Evolutionary conservation across 1,140 invertebrate genomes (phyloP), one percentile per base, ranked within the genome.

Genomic region (Acromyrmex echinatior): DNA sequence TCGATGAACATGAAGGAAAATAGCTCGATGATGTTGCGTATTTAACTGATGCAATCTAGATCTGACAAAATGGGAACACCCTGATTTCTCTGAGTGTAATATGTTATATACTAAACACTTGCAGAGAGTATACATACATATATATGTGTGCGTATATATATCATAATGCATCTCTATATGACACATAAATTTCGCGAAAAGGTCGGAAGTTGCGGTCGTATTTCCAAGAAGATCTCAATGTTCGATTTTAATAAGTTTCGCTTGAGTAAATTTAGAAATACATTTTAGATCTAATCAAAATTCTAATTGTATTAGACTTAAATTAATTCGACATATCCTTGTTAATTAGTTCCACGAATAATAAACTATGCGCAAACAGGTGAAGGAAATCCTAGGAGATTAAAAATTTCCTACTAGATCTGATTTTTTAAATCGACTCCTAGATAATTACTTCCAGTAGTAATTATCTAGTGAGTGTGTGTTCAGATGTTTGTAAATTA

Each of bases 321-420:
- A 80, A 70, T 80, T 39, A 53, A 80, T 68, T 70, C 9, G 1
- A 35, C 14, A 28, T 80, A 9, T 2, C 1, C 21, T 68, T 31
- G 14, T 25, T 70, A 28, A 77, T 56, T 35, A 31, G 9, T 12
- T 68, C 14, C 28, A n/a, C n/a, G 21, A 14, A 28, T 25, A 53
- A 80, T 18, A 16, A 63, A 66, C 6, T 4, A 1, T 39, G 21
- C 21, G 9, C 28, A n/a, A 14, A 39, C 14, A 18, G n/a, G 0
- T 12, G 10, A 7, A 25, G 5, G 21, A 60, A 66, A 14, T 39
- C 35, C 35, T 39, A 3, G 6, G n/a, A 68, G 25, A 79, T 51
- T 35, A 53, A n/a, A n/a, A 18, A 31, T 21, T 78, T 78, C 2
- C 18, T 35, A 5, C 5, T 53, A 3, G 1, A 39, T 39, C 35